Conservation (phyloP, 2,797 vertebrate species). For the Benthosema pterotum region DNA sequence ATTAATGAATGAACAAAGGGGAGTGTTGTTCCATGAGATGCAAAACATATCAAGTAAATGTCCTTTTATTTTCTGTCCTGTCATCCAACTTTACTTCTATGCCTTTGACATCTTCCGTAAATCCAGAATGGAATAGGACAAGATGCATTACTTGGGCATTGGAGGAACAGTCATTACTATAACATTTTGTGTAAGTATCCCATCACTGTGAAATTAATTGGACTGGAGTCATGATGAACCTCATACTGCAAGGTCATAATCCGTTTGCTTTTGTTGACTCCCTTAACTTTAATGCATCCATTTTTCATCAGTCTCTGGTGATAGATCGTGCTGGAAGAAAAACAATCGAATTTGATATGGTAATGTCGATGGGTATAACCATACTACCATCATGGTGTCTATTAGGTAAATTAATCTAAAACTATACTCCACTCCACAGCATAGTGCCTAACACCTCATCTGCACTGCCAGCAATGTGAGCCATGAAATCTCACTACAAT, state of each 20-base stretch:
- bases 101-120: constrained; percentile 80
- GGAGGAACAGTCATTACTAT: constrained; percentile 75
- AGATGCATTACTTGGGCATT: constrained; percentile 78
- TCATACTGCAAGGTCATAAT: no score
- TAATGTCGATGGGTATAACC: constrained; percentile 75
- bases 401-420: constrained; percentile 72
- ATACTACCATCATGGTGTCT: constrained; percentile 76
- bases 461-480: no score
- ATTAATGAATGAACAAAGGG: no score
- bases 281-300: background rate
- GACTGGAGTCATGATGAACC: background rate
- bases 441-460: no score
- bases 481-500: no score
- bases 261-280: background rate
- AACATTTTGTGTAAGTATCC: constrained; percentile 77
- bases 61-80: background rate
- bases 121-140: constrained; percentile 72
- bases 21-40: no score
- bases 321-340: constrained; percentile 81
- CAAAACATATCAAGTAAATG: no score
- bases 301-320: constrained; percentile 72
- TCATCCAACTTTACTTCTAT: constrained; percentile 81
- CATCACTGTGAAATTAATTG: background rate
- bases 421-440: no score
- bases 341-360: constrained; percentile 78